phyloP scores from a whole-genome alignment of 2,113 vertebrate species.

The Pimephales promelas region DNA sequence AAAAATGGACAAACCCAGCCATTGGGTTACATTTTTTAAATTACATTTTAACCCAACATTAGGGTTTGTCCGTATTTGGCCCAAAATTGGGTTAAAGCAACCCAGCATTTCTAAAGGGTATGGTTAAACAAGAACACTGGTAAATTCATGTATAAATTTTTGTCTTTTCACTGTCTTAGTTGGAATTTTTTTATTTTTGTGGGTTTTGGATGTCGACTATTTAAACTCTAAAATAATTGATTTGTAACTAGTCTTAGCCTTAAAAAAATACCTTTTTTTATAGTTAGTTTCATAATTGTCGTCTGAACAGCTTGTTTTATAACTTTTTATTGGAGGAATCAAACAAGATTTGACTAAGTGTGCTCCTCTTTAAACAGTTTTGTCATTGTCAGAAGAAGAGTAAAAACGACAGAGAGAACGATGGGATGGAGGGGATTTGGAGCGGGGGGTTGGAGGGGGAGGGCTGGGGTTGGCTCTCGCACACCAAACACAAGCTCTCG shows the following conservation, averaged over 20 bases:
- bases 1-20: no score
- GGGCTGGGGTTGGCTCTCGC: constrained; percentile 64
- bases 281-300: not conserved
- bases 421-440: constrained; percentile 60
- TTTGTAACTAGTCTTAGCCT: not conserved
- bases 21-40: no score
- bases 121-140: not conserved
- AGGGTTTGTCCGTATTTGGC: no score
- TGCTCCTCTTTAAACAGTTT: not conserved
- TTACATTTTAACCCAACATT: no score
- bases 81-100: no score
- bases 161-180: not conserved
- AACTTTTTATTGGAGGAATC: not conserved
- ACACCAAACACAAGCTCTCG: constrained; percentile 63
- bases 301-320: not conserved
- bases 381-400: not conserved
- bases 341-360: not conserved
- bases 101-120: no score
- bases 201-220: not conserved
- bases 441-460: constrained; percentile 49
- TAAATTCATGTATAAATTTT: not conserved
- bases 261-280: not conserved
- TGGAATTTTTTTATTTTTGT: not conserved
- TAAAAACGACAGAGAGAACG: constrained; percentile 63
- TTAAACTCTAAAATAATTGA: not conserved